Evolutionary conservation across 2,797 vertebrate species (phyloP), one percentile per base, ranked within the genome.

Genomic region (Pipistrellus kuhlii): DNA sequence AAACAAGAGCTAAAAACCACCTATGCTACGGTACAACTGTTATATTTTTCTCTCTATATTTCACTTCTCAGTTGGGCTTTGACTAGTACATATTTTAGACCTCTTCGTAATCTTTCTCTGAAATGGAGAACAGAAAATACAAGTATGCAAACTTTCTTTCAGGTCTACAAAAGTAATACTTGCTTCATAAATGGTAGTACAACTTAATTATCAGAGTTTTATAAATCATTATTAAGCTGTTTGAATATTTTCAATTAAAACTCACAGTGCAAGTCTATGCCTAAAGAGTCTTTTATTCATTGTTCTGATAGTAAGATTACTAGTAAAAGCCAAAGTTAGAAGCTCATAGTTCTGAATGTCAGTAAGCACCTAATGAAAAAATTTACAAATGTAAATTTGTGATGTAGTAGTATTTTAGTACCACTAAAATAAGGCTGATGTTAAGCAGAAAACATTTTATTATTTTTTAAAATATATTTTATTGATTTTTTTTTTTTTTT

Each of bases 201-300:
- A 92, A 51, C 81, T 84, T 76, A 90, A 88, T 84, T 88, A 3
- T 72, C 57, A 62, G 71, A 69, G 71, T 91, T 95, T 96, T 94
- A 78, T 51, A 82, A 89, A 89, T 82, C 51, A 88, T 94, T 86
- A 15, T 59, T 55, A 71, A 86, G 38, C 75, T 73, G n/a, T 94
- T 94, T 62, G 38, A 85, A 71, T 88, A 64, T 91, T 95, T 95
- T 90, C 66, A 93, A 38, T 94, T 94, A 96, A 96, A 97, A 85
- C 8, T 91, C 59, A 77, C 8, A 80, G 23, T 82, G n/a, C 55
- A 95, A 71, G 12, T 91, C 57, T 87, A 1, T 85, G 14, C 80
- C 55, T 91, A 14, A 89, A 75, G 57, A 71, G 57, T 94, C 78
- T 91, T 91, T 57, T 85, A 32, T 85, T 91, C 66, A 38, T 82